Conservation (phyloP, 2,113 vertebrate genomes). For the Ciconia maguari region DNA sequence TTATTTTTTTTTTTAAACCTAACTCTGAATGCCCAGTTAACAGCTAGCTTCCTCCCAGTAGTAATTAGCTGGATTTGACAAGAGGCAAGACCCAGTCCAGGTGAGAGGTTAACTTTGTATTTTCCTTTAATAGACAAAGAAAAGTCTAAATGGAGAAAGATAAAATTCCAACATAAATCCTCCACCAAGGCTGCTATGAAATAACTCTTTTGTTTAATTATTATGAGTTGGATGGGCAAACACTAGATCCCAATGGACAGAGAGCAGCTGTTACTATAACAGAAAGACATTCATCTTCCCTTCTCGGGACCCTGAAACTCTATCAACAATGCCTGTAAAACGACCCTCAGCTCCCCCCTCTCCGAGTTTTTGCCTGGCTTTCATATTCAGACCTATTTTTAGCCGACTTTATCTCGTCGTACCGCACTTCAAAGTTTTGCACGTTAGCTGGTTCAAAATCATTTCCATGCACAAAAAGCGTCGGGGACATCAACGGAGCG, state of each 20-base stretch:
- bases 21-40: neutral
- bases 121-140: neutral
- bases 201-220: conserved; percentile 72
- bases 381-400: conserved; percentile 77
- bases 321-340: conserved; percentile 69
- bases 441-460: neutral
- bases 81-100: neutral
- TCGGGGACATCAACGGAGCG: accelerated
- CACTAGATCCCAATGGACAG: conserved; percentile 71
- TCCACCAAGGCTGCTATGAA: conserved; percentile 54
- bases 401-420: conserved; percentile 50
- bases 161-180: conserved; percentile 45
- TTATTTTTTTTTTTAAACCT: neutral
- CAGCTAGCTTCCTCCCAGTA: neutral
- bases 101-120: conserved; percentile 23
- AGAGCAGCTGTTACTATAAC: conserved; percentile 77
- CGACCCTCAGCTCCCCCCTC: neutral
- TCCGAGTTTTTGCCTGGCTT: conserved; percentile 54
- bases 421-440: neutral
- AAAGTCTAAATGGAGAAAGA: conserved; percentile 17
- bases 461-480: neutral
- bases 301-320: conserved; percentile 66
- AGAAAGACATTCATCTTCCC: conserved; percentile 70
- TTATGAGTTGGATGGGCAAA: conserved; percentile 64
- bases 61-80: neutral